These are phyloP conservation scores for Grammomys surdaster DNA, from an alignment of 2,113 vertebrate genomes.

Conservation along the genomic window DNA sequence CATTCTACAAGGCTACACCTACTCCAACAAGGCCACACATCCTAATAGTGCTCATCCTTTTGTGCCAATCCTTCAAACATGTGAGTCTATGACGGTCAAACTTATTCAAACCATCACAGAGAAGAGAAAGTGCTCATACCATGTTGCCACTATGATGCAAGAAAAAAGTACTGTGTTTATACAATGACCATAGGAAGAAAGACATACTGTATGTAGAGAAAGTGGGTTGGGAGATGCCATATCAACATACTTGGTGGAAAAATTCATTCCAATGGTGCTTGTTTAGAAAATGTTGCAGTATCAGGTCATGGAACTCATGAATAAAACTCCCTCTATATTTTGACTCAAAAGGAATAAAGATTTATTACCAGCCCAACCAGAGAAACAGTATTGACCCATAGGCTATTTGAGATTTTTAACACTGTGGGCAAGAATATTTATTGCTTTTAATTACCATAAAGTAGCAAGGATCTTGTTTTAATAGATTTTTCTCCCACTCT, in stretches of 20 bases:
- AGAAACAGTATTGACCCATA: constrained; percentile 87
- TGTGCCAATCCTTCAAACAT: too few relatives aligned
- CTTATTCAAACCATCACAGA: not conserved
- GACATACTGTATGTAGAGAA: constrained; percentile 56
- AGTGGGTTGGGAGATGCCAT: constrained; percentile 67
- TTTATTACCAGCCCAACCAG: constrained; percentile 87
- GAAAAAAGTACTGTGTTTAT: constrained; percentile 46
- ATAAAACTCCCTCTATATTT: constrained; percentile 85
- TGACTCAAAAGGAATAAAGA: constrained; percentile 88
- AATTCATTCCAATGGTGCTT: constrained; percentile 83
- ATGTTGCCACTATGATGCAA: not conserved
- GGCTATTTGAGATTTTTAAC: constrained; percentile 84
- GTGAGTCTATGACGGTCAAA: too few relatives aligned
- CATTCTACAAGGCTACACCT: too few relatives aligned
- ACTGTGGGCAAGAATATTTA: constrained; percentile 86
- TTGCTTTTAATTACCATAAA: constrained; percentile 90
- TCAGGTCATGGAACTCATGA: constrained; percentile 86
- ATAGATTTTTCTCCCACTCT: constrained; percentile 82
- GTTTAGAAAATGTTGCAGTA: constrained; percentile 85
- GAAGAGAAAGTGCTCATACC: rapidly evolving
- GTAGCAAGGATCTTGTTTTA: constrained; percentile 85
- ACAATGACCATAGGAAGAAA: constrained; percentile 62
- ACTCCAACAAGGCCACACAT: too few relatives aligned
- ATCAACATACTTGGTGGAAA: constrained; percentile 78
- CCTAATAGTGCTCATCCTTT: too few relatives aligned